Percentiles rank a stretch among this genome's conserved stretches.
Conservation (phyloP, 2,888 invertebrate genomes). For the Drosophila leonis region DNA sequence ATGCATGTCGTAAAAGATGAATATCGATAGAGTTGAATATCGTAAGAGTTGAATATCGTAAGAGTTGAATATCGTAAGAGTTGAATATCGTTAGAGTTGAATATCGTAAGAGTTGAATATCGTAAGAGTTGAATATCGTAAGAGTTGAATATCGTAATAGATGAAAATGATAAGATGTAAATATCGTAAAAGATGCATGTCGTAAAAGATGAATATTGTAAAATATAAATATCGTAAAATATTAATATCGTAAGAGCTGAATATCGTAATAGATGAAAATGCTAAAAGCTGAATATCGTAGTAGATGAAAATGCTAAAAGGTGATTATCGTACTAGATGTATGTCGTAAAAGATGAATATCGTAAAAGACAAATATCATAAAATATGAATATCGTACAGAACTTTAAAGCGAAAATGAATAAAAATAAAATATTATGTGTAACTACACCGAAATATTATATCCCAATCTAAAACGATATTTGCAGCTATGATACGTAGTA, state of each 20-base stretch:
- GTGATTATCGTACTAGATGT: not conserved
- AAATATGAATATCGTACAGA: no score
- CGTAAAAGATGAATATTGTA: not conserved
- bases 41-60: no score
- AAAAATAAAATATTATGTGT: not conserved
- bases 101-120: not conserved
- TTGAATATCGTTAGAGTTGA: not conserved
- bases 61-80: no score
- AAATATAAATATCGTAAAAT: not conserved
- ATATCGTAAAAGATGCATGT: not conserved
- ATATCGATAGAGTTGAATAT: not conserved
- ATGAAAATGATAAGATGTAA: no score
- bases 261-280: not conserved
- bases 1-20: not conserved
- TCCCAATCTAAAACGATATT: no score
- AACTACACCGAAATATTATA: no score
- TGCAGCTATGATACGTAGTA: no score
- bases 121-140: not conserved
- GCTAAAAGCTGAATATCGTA: not conserved
- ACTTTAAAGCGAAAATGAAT: no score
- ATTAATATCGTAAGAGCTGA: no score
- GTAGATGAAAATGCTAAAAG: not conserved
- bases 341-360: not conserved
- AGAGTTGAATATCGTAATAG: not conserved
- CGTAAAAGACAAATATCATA: not conserved